These are phyloP conservation scores for Netelia virgata DNA, from an alignment of 2,888 invertebrate genomes.

Conservation along the genomic window DNA sequence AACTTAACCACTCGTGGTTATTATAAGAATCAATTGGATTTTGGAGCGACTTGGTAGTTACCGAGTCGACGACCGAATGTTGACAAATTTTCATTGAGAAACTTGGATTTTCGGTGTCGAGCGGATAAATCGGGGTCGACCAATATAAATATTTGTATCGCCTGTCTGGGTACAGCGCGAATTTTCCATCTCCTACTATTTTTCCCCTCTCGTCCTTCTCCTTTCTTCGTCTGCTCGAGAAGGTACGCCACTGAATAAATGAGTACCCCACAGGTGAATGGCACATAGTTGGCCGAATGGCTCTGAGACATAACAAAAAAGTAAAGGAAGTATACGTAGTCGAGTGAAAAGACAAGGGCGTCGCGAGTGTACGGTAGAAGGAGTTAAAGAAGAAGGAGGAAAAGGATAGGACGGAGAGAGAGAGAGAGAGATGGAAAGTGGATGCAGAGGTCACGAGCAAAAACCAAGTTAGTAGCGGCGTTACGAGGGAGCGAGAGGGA, in stretches of 20 bases:
- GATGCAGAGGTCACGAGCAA: constrained; percentile 69
- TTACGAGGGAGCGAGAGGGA: constrained; percentile 38
- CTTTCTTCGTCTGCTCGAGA: background rate
- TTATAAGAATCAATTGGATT: too few relatives aligned
- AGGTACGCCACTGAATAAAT: constrained; percentile 59
- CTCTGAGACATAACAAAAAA: constrained; percentile 39
- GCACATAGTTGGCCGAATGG: constrained; percentile 54
- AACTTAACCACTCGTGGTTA: too few relatives aligned
- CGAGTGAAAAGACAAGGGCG: constrained; percentile 51
- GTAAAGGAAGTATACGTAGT: constrained; percentile 19
- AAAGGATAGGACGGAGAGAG: constrained; percentile 27
- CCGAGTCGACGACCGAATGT: too few relatives aligned
- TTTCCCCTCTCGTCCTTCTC: background rate
- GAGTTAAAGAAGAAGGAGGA: constrained; percentile 29
- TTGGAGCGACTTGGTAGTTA: too few relatives aligned
- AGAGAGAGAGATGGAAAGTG: constrained; percentile 61
- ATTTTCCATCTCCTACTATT: background rate
- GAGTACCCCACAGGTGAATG: constrained; percentile 63
- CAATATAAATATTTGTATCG: too few relatives aligned
- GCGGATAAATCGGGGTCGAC: too few relatives aligned
- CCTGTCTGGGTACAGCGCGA: too few relatives aligned
- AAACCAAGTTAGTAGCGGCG: constrained; percentile 61
- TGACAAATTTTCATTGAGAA: too few relatives aligned
- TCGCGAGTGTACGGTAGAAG: constrained; percentile 28
- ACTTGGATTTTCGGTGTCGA: too few relatives aligned